phyloP scores from a whole-genome alignment of 2,888 invertebrate species.

The Antheraea yamamai region DNA sequence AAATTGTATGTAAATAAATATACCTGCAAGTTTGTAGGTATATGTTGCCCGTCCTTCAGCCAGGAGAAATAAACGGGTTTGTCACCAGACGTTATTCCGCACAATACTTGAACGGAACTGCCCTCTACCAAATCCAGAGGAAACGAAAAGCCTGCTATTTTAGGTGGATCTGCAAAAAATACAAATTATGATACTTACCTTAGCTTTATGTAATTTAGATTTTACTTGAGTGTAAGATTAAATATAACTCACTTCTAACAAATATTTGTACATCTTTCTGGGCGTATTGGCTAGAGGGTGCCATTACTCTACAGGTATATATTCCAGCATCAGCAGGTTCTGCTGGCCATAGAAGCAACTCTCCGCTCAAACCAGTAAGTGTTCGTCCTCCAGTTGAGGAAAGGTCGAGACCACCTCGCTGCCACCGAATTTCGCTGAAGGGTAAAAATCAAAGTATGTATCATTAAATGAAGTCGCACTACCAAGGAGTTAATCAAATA shows the following conservation, averaged over 20 bases:
- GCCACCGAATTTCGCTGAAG: constrained; percentile 72
- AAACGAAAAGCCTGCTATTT: constrained; percentile 92
- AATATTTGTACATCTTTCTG: constrained; percentile 88
- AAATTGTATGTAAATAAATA: background rate
- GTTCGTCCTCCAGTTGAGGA: constrained; percentile 54
- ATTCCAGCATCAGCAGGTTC: constrained; percentile 87
- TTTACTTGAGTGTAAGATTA: background rate
- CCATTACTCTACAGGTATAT: constrained; percentile 89
- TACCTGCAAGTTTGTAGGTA: constrained; percentile 84
- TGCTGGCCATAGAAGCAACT: constrained; percentile 79
- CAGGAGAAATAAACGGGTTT: constrained; percentile 87
- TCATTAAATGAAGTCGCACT: background rate
- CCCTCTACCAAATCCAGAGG: constrained; percentile 91
- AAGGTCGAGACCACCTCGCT: constrained; percentile 63
- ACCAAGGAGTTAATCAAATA: too few relatives aligned
- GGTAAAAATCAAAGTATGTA: background rate
- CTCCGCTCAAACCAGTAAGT: constrained; percentile 56
- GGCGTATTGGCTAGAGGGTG: constrained; percentile 87
- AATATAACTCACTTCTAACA: constrained; percentile 84
- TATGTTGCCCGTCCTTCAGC: constrained; percentile 85
- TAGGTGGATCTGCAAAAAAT: constrained; percentile 85
- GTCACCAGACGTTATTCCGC: constrained; percentile 88
- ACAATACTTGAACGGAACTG: constrained; percentile 91
- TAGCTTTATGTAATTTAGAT: background rate
- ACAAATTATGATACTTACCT: too few relatives aligned